phyloP scores from a whole-genome alignment of 2,888 invertebrate species.

The Onchidella celtica region DNA sequence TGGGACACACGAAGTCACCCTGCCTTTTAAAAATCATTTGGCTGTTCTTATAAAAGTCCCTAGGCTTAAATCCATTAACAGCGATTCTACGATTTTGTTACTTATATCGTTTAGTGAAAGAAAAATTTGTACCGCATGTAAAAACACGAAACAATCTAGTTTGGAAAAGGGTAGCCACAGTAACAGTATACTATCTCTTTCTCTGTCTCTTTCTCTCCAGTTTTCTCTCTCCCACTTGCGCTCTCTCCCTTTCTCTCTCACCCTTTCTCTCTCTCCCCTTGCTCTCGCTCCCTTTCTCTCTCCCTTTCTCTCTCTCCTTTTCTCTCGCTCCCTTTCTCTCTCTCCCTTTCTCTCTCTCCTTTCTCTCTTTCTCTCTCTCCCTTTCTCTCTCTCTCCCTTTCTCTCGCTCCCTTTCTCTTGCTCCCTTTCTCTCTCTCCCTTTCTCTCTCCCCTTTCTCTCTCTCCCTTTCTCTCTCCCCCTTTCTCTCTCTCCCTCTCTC shows the following conservation, averaged over 20 bases:
- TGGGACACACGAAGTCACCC: too few species aligned
- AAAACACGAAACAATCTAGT: too few species aligned
- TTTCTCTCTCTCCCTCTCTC: constrained; percentile 14
- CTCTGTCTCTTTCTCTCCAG: too few species aligned
- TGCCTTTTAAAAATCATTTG: too few species aligned
- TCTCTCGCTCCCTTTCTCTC: too few species aligned
- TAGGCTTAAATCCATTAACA: too few species aligned
- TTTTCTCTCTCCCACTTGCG: neutral
- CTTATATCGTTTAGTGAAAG: too few species aligned
- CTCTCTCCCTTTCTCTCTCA: neutral
- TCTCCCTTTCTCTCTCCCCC: neutral
- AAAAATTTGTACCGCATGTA: too few species aligned
- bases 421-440: neutral
- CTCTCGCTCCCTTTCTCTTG: too few species aligned
- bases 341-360: neutral
- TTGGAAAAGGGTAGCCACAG: too few species aligned
- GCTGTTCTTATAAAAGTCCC: too few species aligned
- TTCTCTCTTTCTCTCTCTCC: neutral
- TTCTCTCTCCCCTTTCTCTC: neutral
- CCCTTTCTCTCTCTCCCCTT: neutral
- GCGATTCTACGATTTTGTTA: too few species aligned
- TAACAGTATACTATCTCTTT: neutral
- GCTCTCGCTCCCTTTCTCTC: neutral
- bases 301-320: neutral
- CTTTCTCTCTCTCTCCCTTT: neutral